Evolutionary conservation across 2,888 invertebrate genomes (phyloP).

Genomic region (Fragum sueziense): DNA sequence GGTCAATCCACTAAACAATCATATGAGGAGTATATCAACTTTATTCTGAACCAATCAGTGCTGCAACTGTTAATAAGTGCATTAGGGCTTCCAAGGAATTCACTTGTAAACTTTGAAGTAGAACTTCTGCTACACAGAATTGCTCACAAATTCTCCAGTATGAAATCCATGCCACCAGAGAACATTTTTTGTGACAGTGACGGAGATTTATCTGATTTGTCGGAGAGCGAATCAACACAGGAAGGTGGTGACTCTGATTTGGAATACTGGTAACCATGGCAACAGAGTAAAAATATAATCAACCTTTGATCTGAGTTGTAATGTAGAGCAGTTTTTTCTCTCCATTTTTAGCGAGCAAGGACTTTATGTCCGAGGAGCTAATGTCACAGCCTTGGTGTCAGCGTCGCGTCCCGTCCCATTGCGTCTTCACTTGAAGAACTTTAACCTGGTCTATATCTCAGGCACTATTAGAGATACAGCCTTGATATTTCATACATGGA

Average conservation of each 20-base stretch:
- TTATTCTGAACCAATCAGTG: slow-evolving; percentile 70
- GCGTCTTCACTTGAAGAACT: no score
- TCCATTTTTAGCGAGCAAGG: no score
- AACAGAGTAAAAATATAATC: not conserved
- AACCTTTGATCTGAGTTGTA: not conserved
- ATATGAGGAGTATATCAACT: slow-evolving; percentile 72
- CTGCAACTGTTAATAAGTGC: slow-evolving; percentile 64
- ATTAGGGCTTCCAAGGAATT: slow-evolving; percentile 66
- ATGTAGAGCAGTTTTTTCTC: not conserved
- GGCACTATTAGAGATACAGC: no score
- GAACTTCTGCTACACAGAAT: slow-evolving; percentile 72
- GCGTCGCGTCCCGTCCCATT: no score
- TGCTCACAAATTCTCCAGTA: slow-evolving; percentile 62
- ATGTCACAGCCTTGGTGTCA: no score
- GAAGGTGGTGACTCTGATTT: slow-evolving; percentile 78
- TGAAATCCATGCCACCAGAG: slow-evolving; percentile 67
- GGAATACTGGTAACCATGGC: slow-evolving; percentile 74
- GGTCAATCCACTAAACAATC: slow-evolving; percentile 61
- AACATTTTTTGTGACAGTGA: slow-evolving; percentile 65
- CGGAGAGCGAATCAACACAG: slow-evolving; percentile 64
- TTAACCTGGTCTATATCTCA: no score
- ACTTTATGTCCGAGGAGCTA: no score
- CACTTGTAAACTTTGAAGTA: slow-evolving; percentile 71
- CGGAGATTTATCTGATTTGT: slow-evolving; percentile 59
- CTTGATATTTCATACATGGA: no score